phyloP scores from a whole-genome alignment of 2,888 invertebrate genomes.

The Periphyllus acericola region DNA sequence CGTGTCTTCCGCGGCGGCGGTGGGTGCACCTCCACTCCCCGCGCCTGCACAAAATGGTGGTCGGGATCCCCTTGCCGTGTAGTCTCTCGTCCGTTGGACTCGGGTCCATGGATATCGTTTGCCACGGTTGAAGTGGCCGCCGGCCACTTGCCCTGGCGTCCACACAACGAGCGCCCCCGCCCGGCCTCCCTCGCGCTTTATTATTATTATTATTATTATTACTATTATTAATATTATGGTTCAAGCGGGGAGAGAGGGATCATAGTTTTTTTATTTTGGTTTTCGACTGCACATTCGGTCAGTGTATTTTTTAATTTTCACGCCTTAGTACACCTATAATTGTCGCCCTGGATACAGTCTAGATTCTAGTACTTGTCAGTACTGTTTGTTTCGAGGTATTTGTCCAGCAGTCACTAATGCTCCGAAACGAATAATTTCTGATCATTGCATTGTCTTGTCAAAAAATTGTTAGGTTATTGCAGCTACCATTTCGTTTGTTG shows the following conservation, averaged over 20 bases:
- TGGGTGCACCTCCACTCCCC: conserved; percentile 68
- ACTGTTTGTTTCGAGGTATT: too few relatives aligned
- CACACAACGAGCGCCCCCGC: conserved; percentile 33
- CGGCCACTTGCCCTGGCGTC: background rate
- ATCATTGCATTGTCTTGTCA: too few relatives aligned
- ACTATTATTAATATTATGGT: conserved; percentile 45
- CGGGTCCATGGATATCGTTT: conserved; percentile 30
- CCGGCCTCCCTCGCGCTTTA: conserved; percentile 34
- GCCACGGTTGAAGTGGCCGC: conserved; percentile 59
- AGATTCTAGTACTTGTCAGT: too few relatives aligned
- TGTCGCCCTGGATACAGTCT: too few relatives aligned
- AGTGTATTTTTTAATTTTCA: background rate
- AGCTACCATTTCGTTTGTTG: too few relatives aligned
- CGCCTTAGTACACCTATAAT: too few relatives aligned
- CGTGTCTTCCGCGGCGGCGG: conserved; percentile 31
- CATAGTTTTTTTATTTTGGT: background rate
- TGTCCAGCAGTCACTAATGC: too few relatives aligned
- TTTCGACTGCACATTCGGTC: background rate
- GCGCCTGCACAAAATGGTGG: conserved; percentile 70
- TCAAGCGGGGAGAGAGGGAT: background rate
- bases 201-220: too few relatives aligned
- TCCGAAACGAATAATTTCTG: too few relatives aligned
- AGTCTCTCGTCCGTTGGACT: conserved; percentile 5
- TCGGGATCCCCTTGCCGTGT: conserved; percentile 64
- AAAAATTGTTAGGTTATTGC: too few relatives aligned